A percentile compares a stretch with the other conserved stretches of the same genome.
phyloP scores from a whole-genome alignment of 92 coral and sea anemone species.

The Porites rus region DNA sequence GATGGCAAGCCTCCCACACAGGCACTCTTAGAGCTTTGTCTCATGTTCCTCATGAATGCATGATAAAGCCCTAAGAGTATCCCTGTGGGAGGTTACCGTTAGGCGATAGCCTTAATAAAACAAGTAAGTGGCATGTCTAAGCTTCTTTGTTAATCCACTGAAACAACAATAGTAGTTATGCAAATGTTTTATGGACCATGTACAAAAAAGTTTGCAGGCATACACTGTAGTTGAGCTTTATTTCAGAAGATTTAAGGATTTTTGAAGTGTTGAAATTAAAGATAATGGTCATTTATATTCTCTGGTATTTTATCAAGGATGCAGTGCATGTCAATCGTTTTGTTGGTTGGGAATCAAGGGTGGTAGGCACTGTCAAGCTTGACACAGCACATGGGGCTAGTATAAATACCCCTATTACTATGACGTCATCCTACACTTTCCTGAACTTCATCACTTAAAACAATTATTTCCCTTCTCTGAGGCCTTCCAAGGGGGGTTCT shows the following conservation, averaged over 20 bases:
- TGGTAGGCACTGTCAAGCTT: background rate
- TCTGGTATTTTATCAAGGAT: constrained; percentile 31
- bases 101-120: constrained; percentile 1
- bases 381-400: constrained; percentile 14
- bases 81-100: background rate
- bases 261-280: constrained; percentile 20
- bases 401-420: too few species aligned
- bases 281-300: constrained; percentile 21
- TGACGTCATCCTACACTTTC: constrained; percentile 8
- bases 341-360: background rate
- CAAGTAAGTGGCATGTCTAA: background rate
- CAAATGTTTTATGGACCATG: constrained; percentile 11
- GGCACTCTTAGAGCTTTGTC: constrained; percentile 28
- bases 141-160: background rate
- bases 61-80: too few species aligned
- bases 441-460: constrained; percentile 3
- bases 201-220: background rate
- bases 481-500: too few species aligned
- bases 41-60: too few species aligned
- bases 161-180: constrained; percentile 10
- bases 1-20: background rate
- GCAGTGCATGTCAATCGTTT: background rate
- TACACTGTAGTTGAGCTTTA: background rate
- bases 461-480: background rate
- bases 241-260: constrained; percentile 8